phyloP scores from a whole-genome alignment of 2,113 vertebrate genomes.

The Seriola aureovittata region DNA sequence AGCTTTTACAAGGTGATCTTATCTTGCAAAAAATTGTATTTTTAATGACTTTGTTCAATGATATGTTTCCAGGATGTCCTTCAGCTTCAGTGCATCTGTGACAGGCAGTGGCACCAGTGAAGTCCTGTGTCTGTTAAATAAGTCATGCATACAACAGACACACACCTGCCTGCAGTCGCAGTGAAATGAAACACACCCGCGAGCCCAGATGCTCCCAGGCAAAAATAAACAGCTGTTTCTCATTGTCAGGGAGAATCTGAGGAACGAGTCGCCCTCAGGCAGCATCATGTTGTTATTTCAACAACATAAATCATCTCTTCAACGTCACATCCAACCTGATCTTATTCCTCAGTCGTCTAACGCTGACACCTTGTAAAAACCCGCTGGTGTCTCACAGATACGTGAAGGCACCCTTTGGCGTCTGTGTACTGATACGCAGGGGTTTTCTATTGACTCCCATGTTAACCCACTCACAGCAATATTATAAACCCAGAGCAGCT shows the following conservation, averaged over 20 bases:
- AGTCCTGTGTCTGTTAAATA: constrained; percentile 58
- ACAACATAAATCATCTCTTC: constrained; percentile 57
- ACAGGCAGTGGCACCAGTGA: constrained; percentile 29
- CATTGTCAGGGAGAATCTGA: constrained; percentile 54
- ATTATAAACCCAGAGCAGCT: neutral
- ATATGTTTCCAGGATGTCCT: constrained; percentile 30
- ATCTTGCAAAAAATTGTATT: constrained; percentile 1
- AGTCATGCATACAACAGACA: constrained; percentile 62
- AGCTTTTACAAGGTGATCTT: constrained; percentile 3
- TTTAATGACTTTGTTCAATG: constrained; percentile 16
- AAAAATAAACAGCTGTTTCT: constrained; percentile 71
- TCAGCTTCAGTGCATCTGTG: neutral
- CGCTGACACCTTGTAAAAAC: neutral
- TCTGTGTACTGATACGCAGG: neutral
- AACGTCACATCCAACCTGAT: neutral
- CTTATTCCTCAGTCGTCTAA: neutral
- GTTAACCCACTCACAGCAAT: neutral
- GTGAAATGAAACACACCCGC: constrained; percentile 59
- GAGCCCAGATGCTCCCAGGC: constrained; percentile 64
- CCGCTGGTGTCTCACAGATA: neutral
- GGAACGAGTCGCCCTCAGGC: constrained; percentile 56
- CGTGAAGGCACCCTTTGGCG: neutral
- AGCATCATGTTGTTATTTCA: constrained; percentile 38
- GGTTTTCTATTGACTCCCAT: neutral
- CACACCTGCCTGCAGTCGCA: constrained; percentile 50